phyloP scores from a whole-genome alignment of 2,113 vertebrate species.

The Rhadina sibilatrix region DNA sequence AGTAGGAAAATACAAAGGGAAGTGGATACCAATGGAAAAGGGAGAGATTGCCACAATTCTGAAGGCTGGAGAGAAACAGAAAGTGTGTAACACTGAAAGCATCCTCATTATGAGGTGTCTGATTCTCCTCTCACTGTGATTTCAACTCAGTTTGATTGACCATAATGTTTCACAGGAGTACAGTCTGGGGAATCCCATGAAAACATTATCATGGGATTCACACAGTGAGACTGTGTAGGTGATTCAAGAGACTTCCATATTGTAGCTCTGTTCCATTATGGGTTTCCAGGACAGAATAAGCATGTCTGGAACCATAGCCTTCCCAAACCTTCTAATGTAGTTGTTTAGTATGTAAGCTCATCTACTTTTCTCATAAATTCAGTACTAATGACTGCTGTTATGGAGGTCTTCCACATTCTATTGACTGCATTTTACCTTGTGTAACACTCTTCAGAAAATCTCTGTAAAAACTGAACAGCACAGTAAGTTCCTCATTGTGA shows the following conservation, averaged over 20 bases:
- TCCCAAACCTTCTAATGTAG: background rate
- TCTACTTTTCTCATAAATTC: background rate
- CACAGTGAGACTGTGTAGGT: background rate
- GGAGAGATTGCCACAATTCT: background rate
- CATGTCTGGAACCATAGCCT: background rate
- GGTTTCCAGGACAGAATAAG: background rate
- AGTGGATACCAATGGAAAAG: background rate
- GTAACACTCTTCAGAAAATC: background rate
- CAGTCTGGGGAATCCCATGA: background rate
- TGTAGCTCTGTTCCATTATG: background rate
- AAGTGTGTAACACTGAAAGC: background rate
- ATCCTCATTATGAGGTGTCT: background rate
- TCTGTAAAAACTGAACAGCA: background rate
- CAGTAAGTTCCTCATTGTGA: background rate
- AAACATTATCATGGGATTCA: background rate
- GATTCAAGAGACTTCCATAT: background rate
- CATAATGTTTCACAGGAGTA: background rate
- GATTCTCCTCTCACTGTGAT: background rate
- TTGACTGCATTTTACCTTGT: background rate
- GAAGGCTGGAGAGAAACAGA: background rate
- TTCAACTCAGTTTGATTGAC: background rate
- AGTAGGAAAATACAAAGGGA: background rate
- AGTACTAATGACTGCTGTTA: background rate
- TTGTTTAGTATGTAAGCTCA: background rate
- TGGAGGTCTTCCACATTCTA: background rate